Conservation (phyloP, 2,888 invertebrate species). For the Cryptophagus acutangulus region DNA sequence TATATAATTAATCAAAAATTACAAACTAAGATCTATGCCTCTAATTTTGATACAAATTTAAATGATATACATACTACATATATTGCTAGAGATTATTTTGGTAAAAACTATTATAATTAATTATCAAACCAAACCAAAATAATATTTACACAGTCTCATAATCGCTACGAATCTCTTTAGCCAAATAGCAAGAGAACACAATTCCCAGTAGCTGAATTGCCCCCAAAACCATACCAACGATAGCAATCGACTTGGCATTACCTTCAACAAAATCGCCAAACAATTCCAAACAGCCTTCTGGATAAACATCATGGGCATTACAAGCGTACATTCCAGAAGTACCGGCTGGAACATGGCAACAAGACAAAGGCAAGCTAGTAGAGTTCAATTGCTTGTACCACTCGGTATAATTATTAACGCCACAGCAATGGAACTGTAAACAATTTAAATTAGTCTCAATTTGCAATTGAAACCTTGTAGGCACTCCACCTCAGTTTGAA, state of each 20-base stretch:
- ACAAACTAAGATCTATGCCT: too few species aligned
- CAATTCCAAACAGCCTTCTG: conserved; percentile 59
- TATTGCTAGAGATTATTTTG: too few species aligned
- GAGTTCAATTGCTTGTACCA: conserved; percentile 52
- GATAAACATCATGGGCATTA: conserved; percentile 44
- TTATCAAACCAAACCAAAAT: too few species aligned
- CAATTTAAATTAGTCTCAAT: too few species aligned
- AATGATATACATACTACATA: too few species aligned
- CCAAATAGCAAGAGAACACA: conserved; percentile 85
- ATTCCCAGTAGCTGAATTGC: conserved; percentile 76
- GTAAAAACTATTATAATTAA: too few species aligned
- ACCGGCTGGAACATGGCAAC: conserved; percentile 55
- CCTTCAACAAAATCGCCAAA: conserved; percentile 61
- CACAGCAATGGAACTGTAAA: conserved; percentile 69
- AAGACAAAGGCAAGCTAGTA: conserved; percentile 56
- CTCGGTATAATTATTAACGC: conserved; percentile 58
- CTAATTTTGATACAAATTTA: too few species aligned
- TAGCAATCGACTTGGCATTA: conserved; percentile 70
- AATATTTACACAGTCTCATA: conserved; percentile 37
- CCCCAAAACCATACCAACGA: conserved; percentile 76
- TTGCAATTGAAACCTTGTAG: conserved; percentile 5
- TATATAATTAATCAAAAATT: too few species aligned
- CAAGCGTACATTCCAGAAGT: conserved; percentile 47
- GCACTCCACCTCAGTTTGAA: conserved; percentile 69
- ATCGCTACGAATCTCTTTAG: conserved; percentile 71